Conservation (phyloP, 2,113 vertebrate genomes). For the Lates calcarifer region DNA sequence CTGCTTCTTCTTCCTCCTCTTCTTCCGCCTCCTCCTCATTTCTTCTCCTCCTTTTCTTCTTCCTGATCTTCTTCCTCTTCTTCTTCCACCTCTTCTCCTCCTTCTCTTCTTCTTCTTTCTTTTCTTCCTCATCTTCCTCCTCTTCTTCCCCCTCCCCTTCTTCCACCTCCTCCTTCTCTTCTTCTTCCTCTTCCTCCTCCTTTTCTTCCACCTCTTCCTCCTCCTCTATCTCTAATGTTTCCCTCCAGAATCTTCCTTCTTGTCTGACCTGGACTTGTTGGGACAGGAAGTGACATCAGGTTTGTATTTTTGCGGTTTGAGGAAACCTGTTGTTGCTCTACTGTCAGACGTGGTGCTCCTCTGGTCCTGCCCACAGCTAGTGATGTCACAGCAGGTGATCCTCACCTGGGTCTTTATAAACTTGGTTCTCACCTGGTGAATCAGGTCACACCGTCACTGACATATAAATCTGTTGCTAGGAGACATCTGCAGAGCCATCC, state of each 20-base stretch:
- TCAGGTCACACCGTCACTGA: too few relatives aligned
- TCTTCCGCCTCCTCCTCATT: background rate
- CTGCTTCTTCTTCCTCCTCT: background rate
- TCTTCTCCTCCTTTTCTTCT: background rate
- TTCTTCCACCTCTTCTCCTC: background rate
- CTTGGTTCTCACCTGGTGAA: too few relatives aligned
- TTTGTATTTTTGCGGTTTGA: conserved; percentile 83
- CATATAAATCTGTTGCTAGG: too few relatives aligned
- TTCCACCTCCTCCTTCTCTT: background rate
- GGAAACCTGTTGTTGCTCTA: background rate
- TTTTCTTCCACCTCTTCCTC: conserved; percentile 41
- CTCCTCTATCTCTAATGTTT: conserved; percentile 61
- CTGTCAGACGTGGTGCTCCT: background rate
- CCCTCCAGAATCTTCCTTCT: conserved; percentile 89
- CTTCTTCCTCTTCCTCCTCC: background rate
- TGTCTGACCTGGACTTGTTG: conserved; percentile 92
- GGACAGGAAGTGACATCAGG: conserved; percentile 92
- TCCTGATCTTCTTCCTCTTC: conserved; percentile 64
- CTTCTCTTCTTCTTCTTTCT: too few relatives aligned
- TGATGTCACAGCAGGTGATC: conserved; percentile 24
- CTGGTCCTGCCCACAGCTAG: background rate
- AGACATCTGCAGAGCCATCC: too few relatives aligned
- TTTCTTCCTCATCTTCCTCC: conserved; percentile 44
- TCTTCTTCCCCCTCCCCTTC: conserved; percentile 41
- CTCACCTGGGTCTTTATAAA: background rate